A percentile compares a stretch with the other conserved stretches of the same genome.
Evolutionary conservation across 2,888 invertebrate species (phyloP).

Genomic region (Synanthedon andrenaeformis): DNA sequence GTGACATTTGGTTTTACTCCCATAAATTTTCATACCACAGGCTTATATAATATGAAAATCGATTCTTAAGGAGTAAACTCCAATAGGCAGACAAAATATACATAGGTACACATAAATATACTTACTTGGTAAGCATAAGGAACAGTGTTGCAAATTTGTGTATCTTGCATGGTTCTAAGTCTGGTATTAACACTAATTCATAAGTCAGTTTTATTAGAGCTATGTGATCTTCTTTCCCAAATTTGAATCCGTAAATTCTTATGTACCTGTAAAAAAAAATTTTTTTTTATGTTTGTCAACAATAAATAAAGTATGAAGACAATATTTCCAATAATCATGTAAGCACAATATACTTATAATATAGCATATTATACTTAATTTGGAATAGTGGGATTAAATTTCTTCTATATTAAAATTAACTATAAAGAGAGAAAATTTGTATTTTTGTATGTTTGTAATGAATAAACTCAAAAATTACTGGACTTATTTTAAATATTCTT

Average conservation of each 20-base stretch:
- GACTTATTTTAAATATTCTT: too few relatives aligned
- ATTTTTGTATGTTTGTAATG: too few relatives aligned
- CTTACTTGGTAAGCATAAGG: slow-evolving; percentile 80
- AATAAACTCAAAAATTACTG: too few relatives aligned
- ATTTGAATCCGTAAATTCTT: slow-evolving; percentile 85
- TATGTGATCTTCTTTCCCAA: slow-evolving; percentile 92
- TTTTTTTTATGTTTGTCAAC: background rate
- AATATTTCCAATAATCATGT: background rate
- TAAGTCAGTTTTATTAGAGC: slow-evolving; percentile 82
- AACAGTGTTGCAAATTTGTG: slow-evolving; percentile 79
- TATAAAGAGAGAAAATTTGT: too few relatives aligned
- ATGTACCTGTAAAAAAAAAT: slow-evolving; percentile 76
- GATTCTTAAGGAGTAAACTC: too few relatives aligned
- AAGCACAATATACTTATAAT: background rate
- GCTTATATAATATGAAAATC: too few relatives aligned
- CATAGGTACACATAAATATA: slow-evolving; percentile 11
- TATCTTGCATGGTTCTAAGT: slow-evolving; percentile 81
- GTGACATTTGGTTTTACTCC: too few relatives aligned
- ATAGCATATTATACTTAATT: too few relatives aligned
- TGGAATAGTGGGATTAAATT: too few relatives aligned
- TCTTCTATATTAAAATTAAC: too few relatives aligned
- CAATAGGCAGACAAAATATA: too few relatives aligned
- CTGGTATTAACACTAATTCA: slow-evolving; percentile 80
- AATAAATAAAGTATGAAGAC: background rate
- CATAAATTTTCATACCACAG: too few relatives aligned